Base-by-base conservation (phyloP, 2,113 vertebrate genomes). In the Excalfactoria chinensis region DNA sequence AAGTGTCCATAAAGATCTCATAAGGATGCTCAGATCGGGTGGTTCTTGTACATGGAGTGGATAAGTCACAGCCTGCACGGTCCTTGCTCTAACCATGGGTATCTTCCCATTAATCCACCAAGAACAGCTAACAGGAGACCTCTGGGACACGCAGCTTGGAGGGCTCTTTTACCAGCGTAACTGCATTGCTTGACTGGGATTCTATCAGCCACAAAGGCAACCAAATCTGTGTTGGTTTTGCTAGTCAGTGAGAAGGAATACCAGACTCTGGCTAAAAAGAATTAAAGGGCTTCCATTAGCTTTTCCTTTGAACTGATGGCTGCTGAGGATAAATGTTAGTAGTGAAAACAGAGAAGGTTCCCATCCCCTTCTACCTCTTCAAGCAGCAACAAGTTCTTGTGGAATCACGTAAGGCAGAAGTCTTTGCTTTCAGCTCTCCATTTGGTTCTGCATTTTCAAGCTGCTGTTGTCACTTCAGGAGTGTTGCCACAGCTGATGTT, bases 181-280 rank as follows among this genome's bases (percentile, higher is more conserved):
- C 71, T 41, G 13, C 66, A 43, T 91, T 83, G 68, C 46, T 64
- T 34, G 16, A 28, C 46, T 83, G 84, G 87, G 82, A 78, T 87
- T 70, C 89, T 75, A 37, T 40, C 28, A 58, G 48, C 56, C 87
- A 64, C 84, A 51, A 51, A 49, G 74, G 74, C 69, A 93, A 96
- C 87, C n/a, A 59, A 59, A 87, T 85, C 74, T 64, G 68, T 73
- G 64, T 93, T 67, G 89, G 90, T 86, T 87, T 60, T 81, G 59
- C 62, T 30, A 64, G 87, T 89, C 84, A 84, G 67, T 92, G 89
- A 81, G n/a, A n/a, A n/a, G 53, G 81, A 89, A 81, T 40, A 86
- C 9, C 62, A 78, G 82, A 84, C 32, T 85, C 71, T 63, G 30
- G 64, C 76, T 89, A 71, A 82, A 77, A 68, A 89, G 58, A 81